Base-by-base conservation (phyloP, 2,888 invertebrate genomes). In the Oxystoma pomonae region DNA sequence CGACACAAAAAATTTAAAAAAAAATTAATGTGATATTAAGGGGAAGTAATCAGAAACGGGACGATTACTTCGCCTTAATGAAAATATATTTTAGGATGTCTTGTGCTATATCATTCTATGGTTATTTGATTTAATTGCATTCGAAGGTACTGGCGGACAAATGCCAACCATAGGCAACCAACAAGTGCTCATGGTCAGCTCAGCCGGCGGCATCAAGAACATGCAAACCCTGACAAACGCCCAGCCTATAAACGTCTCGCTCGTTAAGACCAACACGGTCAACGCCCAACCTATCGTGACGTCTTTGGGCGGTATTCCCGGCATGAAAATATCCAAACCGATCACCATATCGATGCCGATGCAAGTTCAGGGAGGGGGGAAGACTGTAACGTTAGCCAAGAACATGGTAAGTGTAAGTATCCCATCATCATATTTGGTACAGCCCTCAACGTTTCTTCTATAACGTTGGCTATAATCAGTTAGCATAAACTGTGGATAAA, bases 151-250 rank as follows among this genome's bases (percentile, higher is more conserved):
- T 7, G n/a, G n/a, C n/a, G 35, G 35, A 35, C 35, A 35, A 35
- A 35, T 35, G 12, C 12, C 35, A 7, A 35, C 35, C 35, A 35
- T 35, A 35, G 35, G 74, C 18, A 75, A 75, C 67, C 82, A 83
- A 65, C 90, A 90, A 77, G 88, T 90, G 59, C 89, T 92, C 58
- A 90, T 92, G 50, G 90, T 91, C 12, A 90, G 91, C 51, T 89
- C 90, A 0, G 88, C 86, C 1, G 83, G 87, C 1, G 84, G 84
- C 20, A 78, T 90, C 20, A 83, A 89, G 64, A 85, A 87, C 9
- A 85, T 89, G 57, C 87, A 88, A 70, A 83, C 85, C 1, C 80
- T 86, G 0, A 84, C 85, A 0, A 86, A 87, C 9, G 84, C 85
- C 7, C 86, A 86, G 69, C 84, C 86, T 20, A 71, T 78, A 2